A percentile compares a stretch with the other conserved stretches of the same genome.
These are phyloP conservation scores for Vulpes lagopus DNA, from an alignment of 2,113 vertebrate species.

Conservation along the genomic window DNA sequence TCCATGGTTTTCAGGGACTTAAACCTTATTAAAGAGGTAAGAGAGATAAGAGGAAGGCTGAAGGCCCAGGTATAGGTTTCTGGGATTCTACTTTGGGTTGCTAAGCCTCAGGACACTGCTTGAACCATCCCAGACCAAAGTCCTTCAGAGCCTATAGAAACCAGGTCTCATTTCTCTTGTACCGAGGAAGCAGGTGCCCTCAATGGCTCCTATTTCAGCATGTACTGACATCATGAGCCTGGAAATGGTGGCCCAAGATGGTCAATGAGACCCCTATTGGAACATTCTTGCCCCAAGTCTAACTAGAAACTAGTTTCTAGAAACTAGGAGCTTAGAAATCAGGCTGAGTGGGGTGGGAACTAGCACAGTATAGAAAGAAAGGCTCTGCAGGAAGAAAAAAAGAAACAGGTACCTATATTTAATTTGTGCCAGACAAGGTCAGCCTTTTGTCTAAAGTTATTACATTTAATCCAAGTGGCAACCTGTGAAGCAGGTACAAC, in stretches of 20 bases:
- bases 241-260: neutral
- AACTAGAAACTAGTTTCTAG: constrained; percentile 37
- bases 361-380: neutral
- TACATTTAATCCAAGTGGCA: constrained; percentile 20
- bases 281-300: constrained; percentile 15
- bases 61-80: neutral
- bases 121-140: neutral
- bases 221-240: neutral
- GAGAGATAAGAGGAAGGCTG: neutral
- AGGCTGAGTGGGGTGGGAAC: neutral
- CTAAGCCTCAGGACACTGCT: neutral
- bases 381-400: neutral
- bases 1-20: neutral
- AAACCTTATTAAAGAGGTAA: neutral
- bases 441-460: neutral
- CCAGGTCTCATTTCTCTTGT: neutral
- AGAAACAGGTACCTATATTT: neutral
- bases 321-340: neutral
- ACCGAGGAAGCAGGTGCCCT: neutral
- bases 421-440: neutral
- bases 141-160: neutral
- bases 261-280: constrained; percentile 13
- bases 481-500: neutral
- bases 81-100: neutral
- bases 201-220: neutral